Conservation (phyloP, 2,888 invertebrate genomes). For the Corbicula japonica region DNA sequence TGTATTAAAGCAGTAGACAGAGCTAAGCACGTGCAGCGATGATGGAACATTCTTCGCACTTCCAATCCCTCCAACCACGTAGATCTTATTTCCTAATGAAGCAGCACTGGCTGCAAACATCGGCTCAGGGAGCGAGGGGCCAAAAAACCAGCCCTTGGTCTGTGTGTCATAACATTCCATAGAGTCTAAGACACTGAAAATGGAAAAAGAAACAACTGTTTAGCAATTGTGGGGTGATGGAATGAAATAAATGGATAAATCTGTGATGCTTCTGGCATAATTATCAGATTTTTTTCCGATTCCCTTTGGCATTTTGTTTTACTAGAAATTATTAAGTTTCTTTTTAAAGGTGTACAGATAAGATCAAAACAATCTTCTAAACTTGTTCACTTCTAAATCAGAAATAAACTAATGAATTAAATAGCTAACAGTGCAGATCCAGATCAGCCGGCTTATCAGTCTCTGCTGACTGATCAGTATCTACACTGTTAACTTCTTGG, state of each 20-base stretch:
- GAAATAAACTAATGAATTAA: too few species aligned
- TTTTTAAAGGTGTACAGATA: not conserved
- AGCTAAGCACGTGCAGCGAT: slow-evolving; percentile 60
- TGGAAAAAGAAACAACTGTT: not conserved
- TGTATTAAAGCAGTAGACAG: slow-evolving; percentile 73
- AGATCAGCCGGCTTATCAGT: too few species aligned
- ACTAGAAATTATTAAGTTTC: not conserved
- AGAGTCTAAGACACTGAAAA: slow-evolving; percentile 67
- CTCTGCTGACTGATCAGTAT: too few species aligned
- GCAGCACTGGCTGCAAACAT: slow-evolving; percentile 68
- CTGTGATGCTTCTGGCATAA: not conserved
- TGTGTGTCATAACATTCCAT: slow-evolving; percentile 75
- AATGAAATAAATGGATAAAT: not conserved
- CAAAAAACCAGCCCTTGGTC: slow-evolving; percentile 68
- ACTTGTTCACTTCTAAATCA: too few species aligned
- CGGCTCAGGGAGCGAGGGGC: slow-evolving; percentile 60
- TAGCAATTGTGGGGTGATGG: not conserved
- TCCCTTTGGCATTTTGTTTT: not conserved
- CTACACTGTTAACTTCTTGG: too few species aligned
- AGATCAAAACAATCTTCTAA: too few species aligned
- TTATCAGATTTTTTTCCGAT: not conserved
- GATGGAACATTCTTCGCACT: slow-evolving; percentile 37
- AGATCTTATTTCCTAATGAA: slow-evolving; percentile 57
- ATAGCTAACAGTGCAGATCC: too few species aligned
- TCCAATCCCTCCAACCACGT: slow-evolving; percentile 75